Percentiles rank a stretch among this genome's conserved stretches.
Conservation (phyloP, 2,113 vertebrate genomes). For the Phaethon lepturus region DNA sequence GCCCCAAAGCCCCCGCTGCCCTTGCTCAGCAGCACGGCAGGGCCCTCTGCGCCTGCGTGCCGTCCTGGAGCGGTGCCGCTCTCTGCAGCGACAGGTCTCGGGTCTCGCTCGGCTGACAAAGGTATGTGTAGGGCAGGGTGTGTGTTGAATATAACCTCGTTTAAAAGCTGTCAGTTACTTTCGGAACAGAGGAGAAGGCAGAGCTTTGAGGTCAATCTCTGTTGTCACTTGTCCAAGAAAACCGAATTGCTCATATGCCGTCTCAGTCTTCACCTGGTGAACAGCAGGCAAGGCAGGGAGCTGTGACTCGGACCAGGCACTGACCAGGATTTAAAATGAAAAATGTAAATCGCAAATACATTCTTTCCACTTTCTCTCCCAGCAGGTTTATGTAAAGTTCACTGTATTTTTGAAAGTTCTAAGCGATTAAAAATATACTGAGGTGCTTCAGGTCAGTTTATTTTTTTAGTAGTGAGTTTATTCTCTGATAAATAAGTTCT, state of each 20-base stretch:
- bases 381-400: neutral
- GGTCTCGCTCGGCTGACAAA: neutral
- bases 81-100: neutral
- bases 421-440: neutral
- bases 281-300: neutral
- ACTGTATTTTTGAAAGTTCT: neutral
- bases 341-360: neutral
- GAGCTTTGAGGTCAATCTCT: neutral
- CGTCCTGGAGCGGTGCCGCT: neutral
- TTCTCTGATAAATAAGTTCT: neutral
- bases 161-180: neutral
- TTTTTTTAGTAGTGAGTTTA: neutral
- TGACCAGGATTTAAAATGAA: neutral
- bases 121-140: rapidly evolving
- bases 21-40: neutral
- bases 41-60: rapidly evolving
- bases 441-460: neutral
- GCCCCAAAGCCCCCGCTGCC: neutral
- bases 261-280: neutral
- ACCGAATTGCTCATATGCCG: rapidly evolving
- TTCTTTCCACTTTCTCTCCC: neutral
- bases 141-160: neutral
- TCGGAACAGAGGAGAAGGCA: neutral
- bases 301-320: neutral
- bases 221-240: neutral